Evolutionary conservation across 2,113 vertebrate genomes (phyloP).

Genomic region (Dromaius novaehollandiae): DNA sequence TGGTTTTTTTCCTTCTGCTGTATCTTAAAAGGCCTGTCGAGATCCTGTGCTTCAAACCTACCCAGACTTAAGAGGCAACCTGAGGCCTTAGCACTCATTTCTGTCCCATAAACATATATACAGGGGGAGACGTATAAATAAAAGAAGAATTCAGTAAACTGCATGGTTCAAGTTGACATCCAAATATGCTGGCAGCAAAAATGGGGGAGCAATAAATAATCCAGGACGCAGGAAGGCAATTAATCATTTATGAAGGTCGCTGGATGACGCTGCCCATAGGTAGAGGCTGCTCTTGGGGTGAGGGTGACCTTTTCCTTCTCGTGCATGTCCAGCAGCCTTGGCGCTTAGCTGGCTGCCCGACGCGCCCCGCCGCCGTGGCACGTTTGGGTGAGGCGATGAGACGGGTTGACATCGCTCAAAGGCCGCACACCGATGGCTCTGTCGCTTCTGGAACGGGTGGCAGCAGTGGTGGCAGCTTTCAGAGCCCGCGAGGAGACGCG

Average conservation of each 20-base stretch:
- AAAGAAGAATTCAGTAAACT: neutral
- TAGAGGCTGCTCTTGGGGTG: neutral
- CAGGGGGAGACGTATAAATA: neutral
- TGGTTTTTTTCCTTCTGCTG: neutral
- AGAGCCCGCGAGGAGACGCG: rapidly evolving
- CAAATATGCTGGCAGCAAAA: neutral
- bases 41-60: neutral
- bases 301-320: neutral
- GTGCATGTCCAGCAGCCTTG: neutral
- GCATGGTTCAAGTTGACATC: neutral
- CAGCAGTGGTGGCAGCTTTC: rapidly evolving
- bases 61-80: neutral
- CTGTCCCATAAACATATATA: neutral
- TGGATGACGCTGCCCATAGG: neutral
- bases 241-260: neutral
- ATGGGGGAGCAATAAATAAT: neutral
- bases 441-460: rapidly evolving
- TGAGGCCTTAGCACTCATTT: neutral
- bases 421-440: too few species aligned
- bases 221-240: neutral
- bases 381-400: neutral
- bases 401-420: neutral
- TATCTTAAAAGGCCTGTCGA: neutral
- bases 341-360: too few species aligned
- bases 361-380: neutral